A percentile compares a stretch with the other conserved stretches of the same genome.
These are phyloP conservation scores for Sarcophaga bullata DNA, from an alignment of 1,140 invertebrate genomes.

Conservation along the genomic window DNA sequence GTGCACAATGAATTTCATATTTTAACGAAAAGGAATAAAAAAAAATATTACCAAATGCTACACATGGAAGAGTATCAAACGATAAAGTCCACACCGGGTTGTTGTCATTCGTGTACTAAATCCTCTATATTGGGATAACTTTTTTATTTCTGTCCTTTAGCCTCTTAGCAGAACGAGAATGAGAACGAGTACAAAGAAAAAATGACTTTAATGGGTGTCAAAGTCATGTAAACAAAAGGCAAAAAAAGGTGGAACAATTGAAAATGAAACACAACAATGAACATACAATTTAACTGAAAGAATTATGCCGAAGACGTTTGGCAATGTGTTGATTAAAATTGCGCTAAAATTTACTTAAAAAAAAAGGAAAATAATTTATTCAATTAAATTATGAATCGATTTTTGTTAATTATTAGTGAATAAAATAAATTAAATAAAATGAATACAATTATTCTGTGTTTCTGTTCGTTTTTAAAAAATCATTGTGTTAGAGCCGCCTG, in stretches of 20 bases:
- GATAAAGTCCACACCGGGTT: neutral
- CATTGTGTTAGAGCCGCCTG: too few relatives aligned
- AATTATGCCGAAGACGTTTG: too few relatives aligned
- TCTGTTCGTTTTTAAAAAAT: too few relatives aligned
- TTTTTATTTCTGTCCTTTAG: neutral
- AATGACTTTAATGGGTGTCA: neutral
- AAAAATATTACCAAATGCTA: neutral
- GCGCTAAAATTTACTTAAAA: too few relatives aligned
- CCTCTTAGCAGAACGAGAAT: neutral
- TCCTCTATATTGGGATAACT: neutral
- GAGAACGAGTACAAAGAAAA: too few relatives aligned
- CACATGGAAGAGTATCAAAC: neutral
- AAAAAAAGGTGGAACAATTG: neutral
- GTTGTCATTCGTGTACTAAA: neutral
- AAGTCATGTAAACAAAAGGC: neutral
- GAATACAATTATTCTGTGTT: too few relatives aligned
- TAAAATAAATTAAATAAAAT: too few relatives aligned
- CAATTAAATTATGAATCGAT: too few relatives aligned
- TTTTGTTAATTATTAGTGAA: too few relatives aligned
- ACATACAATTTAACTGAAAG: too few relatives aligned
- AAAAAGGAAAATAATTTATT: too few relatives aligned
- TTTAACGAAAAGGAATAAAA: neutral
- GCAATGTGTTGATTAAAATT: too few relatives aligned
- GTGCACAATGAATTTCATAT: neutral
- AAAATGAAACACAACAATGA: neutral